Evolutionary conservation across 2,797 vertebrate species (phyloP).

Genomic region (Periophthalmus magnuspinnatus): DNA sequence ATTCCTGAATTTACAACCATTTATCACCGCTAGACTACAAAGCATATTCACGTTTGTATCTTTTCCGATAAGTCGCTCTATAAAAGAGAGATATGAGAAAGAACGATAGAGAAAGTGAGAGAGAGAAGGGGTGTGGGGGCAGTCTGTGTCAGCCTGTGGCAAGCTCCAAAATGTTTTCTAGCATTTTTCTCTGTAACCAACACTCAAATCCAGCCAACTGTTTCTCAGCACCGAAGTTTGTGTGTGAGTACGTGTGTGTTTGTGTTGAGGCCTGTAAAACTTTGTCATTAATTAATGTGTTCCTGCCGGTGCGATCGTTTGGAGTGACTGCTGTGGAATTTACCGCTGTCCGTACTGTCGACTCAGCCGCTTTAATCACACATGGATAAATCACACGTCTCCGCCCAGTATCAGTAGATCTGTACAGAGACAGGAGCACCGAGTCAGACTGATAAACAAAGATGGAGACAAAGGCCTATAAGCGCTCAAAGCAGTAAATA

Average conservation of each 20-base stretch:
- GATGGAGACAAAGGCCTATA: constrained; percentile 1
- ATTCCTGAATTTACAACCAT: constrained; percentile 14
- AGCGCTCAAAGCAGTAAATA: background rate
- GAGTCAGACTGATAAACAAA: constrained; percentile 10
- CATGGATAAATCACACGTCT: constrained; percentile 25
- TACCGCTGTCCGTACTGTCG: constrained; percentile 23
- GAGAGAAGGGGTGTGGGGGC: constrained; percentile 10
- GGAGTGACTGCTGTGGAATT: constrained; percentile 28
- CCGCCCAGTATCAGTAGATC: background rate
- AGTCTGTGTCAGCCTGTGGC: constrained; percentile 42
- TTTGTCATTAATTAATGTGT: constrained; percentile 27
- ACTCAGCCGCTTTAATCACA: constrained; percentile 22
- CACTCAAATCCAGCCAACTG: constrained; percentile 27
- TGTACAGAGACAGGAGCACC: background rate
- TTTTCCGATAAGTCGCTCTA: background rate
- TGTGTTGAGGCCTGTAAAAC: constrained; percentile 11
- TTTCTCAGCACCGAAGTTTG: constrained; percentile 16
- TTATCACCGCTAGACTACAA: constrained; percentile 14
- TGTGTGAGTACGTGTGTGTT: background rate
- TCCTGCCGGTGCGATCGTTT: constrained; percentile 2
- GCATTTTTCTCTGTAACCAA: constrained; percentile 14
- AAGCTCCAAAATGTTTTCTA: constrained; percentile 32
- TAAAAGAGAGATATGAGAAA: constrained; percentile 12
- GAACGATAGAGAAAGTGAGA: constrained; percentile 9
- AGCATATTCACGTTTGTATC: constrained; percentile 26